These are phyloP conservation scores for Anguilla anguilla DNA, from an alignment of 2,797 vertebrate species.

Conservation along the genomic window DNA sequence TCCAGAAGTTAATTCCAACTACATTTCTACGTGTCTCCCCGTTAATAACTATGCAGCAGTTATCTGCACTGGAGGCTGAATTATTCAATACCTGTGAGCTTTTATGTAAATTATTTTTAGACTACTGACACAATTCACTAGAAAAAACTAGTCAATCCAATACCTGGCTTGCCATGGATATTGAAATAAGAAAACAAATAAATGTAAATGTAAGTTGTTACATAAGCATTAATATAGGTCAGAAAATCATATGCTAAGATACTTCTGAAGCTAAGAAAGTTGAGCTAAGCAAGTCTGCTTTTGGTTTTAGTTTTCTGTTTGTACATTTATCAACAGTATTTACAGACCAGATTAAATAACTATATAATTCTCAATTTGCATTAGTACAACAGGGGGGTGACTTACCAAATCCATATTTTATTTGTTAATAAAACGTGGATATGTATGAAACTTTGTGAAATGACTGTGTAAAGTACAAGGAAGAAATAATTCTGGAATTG, in stretches of 20 bases:
- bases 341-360: neutral
- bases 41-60: neutral
- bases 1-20: neutral
- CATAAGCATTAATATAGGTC: neutral
- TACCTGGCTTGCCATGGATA: neutral
- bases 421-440: neutral
- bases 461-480: neutral
- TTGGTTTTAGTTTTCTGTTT: neutral
- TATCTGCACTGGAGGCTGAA: neutral
- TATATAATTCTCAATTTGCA: neutral
- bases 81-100: neutral
- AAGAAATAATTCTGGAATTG: neutral
- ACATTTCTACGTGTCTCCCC: neutral
- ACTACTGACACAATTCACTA: neutral
- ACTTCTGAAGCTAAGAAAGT: too few relatives aligned
- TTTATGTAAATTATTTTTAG: neutral
- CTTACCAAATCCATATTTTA: neutral
- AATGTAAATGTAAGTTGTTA: neutral
- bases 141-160: neutral
- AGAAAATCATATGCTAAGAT: neutral
- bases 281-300: neutral
- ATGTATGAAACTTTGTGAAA: neutral
- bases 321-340: neutral
- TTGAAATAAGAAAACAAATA: neutral
- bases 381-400: neutral